Conservation (phyloP, 2,797 vertebrate genomes). For the Phrynocephalus vlangalii region DNA sequence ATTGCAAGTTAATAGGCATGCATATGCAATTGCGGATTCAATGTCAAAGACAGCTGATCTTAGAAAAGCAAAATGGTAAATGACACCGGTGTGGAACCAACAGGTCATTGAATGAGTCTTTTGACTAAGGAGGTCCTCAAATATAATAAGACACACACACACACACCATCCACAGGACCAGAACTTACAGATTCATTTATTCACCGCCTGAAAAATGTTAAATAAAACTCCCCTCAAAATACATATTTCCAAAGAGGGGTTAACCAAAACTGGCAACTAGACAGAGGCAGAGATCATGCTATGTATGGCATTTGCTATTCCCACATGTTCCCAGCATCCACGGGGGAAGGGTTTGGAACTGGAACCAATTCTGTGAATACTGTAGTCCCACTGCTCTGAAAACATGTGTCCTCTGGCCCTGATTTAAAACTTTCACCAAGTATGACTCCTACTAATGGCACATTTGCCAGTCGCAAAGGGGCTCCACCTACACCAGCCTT, state of each 20-base stretch:
- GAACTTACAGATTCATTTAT: too few relatives aligned
- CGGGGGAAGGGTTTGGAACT: too few relatives aligned
- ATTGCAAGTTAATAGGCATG: background rate
- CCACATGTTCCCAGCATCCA: too few relatives aligned
- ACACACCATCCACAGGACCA: too few relatives aligned
- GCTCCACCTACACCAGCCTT: background rate
- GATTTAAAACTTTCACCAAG: background rate
- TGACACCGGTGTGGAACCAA: background rate
- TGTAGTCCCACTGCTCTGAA: background rate
- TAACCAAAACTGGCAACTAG: too few relatives aligned
- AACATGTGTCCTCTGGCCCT: background rate
- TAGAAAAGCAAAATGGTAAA: background rate
- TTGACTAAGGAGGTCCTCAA: background rate
- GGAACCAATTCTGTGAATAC: too few relatives aligned
- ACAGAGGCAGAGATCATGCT: too few relatives aligned
- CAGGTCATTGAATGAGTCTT: background rate
- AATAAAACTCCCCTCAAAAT: too few relatives aligned
- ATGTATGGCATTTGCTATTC: too few relatives aligned
- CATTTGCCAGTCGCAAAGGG: background rate
- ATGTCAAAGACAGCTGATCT: background rate
- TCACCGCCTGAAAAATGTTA: too few relatives aligned
- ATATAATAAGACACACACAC: background rate
- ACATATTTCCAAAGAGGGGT: too few relatives aligned
- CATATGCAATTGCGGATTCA: background rate
- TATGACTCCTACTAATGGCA: background rate